A percentile compares a stretch with the other conserved stretches of the same genome.
Conservation (phyloP, 2,888 invertebrate genomes). For the Metopia argyrocephala region DNA sequence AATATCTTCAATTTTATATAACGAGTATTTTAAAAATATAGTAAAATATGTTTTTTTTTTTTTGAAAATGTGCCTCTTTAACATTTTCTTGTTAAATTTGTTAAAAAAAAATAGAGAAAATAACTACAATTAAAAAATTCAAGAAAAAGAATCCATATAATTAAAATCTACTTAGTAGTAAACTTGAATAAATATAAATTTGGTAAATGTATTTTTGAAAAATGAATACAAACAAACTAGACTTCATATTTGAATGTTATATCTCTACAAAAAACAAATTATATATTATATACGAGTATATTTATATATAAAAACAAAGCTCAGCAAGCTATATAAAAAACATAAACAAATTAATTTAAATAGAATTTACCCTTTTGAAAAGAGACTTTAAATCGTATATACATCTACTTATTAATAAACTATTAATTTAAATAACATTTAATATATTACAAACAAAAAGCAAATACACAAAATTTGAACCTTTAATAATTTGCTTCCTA, state of each 20-base stretch:
- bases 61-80: slow-evolving; percentile 62
- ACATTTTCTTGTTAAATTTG: slow-evolving; percentile 65
- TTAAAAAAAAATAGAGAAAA: slow-evolving; percentile 42
- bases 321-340: neutral
- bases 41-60: no score
- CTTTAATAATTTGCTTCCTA: slow-evolving; percentile 51
- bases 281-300: neutral
- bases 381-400: neutral
- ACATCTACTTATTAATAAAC: neutral
- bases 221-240: slow-evolving; percentile 19
- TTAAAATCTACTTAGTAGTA: neutral
- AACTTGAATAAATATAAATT: neutral
- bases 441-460: neutral
- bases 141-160: neutral
- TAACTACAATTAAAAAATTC: neutral
- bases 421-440: neutral
- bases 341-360: no score
- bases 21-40: neutral
- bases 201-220: no score
- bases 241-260: slow-evolving; percentile 35
- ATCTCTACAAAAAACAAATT: slow-evolving; percentile 9
- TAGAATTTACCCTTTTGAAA: neutral
- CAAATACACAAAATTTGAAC: slow-evolving; percentile 4
- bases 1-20: neutral
- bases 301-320: neutral